Conservation (phyloP, 2,888 invertebrate species). For the Strigamia crassipes region DNA sequence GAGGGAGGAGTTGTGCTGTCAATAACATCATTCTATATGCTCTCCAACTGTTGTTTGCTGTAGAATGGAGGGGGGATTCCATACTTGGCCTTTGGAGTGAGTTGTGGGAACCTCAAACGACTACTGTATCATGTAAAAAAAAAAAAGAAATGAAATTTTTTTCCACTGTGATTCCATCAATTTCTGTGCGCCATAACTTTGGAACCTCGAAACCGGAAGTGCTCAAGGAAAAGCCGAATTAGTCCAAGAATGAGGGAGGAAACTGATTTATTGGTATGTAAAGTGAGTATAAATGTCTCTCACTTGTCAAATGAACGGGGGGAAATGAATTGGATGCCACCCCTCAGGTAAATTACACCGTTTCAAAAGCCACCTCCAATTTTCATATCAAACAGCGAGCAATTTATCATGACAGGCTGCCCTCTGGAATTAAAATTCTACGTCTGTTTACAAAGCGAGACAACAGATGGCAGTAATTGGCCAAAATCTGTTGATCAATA, state of each 20-base stretch:
- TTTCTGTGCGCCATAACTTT: not conserved
- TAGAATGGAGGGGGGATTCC: not conserved
- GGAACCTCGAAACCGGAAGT: not conserved
- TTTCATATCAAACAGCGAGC: not conserved
- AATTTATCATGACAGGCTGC: slow-evolving; percentile 6
- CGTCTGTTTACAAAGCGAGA: slow-evolving; percentile 4
- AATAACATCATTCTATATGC: not conserved
- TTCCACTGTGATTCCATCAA: not conserved
- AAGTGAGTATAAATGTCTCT: slow-evolving; percentile 12
- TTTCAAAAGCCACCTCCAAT: not conserved
- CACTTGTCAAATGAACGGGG: not conserved
- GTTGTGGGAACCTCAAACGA: slow-evolving; percentile 1
- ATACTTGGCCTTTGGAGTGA: slow-evolving; percentile 1
- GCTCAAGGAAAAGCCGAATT: not conserved
- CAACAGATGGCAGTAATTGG: slow-evolving; percentile 17
- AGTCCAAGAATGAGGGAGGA: not conserved
- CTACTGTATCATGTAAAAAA: slow-evolving; percentile 2
- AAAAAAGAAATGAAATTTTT: too few relatives aligned
- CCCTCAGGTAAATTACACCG: slow-evolving; percentile 15
- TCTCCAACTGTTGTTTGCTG: not conserved
- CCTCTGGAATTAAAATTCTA: not conserved
- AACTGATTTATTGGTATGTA: slow-evolving; percentile 17
- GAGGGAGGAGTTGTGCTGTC: slow-evolving; percentile 16
- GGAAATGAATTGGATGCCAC: not conserved
- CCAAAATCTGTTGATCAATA: slow-evolving; percentile 10